These are phyloP conservation scores for Philaenus spumarius DNA, from an alignment of 1,140 invertebrate species.

Conservation along the genomic window DNA sequence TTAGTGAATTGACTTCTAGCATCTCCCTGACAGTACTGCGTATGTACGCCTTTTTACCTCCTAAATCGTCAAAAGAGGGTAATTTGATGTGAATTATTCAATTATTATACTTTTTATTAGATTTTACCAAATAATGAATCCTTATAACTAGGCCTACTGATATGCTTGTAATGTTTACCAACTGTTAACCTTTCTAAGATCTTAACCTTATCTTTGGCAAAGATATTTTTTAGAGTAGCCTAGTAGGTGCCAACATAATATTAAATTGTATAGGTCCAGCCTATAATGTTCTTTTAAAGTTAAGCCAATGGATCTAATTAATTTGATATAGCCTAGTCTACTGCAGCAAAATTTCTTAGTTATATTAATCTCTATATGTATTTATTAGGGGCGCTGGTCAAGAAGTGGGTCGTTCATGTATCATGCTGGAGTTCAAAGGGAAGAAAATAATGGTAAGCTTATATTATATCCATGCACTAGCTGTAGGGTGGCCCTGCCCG, in stretches of 20 bases:
- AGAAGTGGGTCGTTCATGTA: constrained; percentile 98
- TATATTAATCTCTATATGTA: constrained; percentile 15
- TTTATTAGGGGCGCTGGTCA: constrained; percentile 88
- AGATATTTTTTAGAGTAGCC: background rate
- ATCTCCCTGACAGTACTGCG: too few relatives aligned
- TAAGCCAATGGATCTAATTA: background rate
- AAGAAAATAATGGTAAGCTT: constrained; percentile 96
- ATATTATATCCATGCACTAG: too few relatives aligned
- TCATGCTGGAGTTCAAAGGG: constrained; percentile 97
- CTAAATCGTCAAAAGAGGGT: too few relatives aligned
- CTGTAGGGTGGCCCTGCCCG: too few relatives aligned
- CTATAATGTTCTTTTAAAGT: background rate
- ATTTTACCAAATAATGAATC: background rate
- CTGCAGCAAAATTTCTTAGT: background rate
- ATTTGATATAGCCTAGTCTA: background rate
- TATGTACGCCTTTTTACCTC: too few relatives aligned
- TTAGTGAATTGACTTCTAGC: too few relatives aligned
- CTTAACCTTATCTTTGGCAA: background rate
- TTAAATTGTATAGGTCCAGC: background rate
- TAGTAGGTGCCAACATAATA: background rate
- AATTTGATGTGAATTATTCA: too few relatives aligned
- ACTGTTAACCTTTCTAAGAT: background rate
- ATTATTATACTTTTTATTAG: too few relatives aligned
- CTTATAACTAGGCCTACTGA: background rate
- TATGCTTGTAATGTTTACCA: background rate